Percentiles rank a stretch among this genome's conserved stretches.
Evolutionary conservation across 2,113 vertebrate species (phyloP).

Genomic region (Erpornis zantholeuca): DNA sequence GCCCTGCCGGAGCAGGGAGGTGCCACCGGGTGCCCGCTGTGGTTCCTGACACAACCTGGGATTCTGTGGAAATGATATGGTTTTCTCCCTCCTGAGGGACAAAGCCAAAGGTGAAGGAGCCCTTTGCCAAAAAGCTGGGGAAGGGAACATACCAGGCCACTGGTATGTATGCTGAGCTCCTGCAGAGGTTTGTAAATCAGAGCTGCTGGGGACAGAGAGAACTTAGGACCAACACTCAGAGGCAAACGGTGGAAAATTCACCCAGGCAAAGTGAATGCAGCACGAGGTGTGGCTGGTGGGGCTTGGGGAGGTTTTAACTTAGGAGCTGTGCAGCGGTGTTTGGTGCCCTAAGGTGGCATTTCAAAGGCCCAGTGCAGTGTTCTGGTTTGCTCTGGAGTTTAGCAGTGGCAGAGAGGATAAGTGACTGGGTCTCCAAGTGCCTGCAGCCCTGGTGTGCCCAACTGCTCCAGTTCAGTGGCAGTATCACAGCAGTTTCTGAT

Average conservation of each 20-base stretch:
- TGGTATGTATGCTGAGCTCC: not conserved
- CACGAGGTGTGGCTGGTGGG: accelerated
- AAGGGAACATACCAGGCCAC: not conserved
- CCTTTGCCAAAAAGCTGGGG: not conserved
- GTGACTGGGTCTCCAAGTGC: not conserved
- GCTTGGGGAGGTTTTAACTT: not conserved
- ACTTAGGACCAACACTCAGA: not conserved
- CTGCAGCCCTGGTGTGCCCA: not conserved
- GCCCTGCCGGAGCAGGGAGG: not conserved
- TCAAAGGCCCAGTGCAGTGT: too few relatives aligned
- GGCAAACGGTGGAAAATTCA: not conserved
- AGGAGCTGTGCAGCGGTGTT: accelerated
- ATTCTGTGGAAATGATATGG: too few relatives aligned
- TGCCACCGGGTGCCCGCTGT: not conserved
- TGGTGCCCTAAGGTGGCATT: not conserved
- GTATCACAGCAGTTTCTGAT: not conserved
- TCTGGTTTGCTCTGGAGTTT: not conserved
- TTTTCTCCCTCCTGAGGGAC: not conserved
- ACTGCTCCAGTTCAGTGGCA: not conserved
- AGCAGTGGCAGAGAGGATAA: not conserved
- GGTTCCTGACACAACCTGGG: not conserved
- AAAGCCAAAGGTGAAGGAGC: not conserved
- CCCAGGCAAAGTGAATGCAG: not conserved
- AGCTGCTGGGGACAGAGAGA: not conserved
- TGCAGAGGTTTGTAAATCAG: not conserved